These are phyloP conservation scores for Microhierax caerulescens DNA, from an alignment of 2,797 vertebrate species.

Conservation along the genomic window DNA sequence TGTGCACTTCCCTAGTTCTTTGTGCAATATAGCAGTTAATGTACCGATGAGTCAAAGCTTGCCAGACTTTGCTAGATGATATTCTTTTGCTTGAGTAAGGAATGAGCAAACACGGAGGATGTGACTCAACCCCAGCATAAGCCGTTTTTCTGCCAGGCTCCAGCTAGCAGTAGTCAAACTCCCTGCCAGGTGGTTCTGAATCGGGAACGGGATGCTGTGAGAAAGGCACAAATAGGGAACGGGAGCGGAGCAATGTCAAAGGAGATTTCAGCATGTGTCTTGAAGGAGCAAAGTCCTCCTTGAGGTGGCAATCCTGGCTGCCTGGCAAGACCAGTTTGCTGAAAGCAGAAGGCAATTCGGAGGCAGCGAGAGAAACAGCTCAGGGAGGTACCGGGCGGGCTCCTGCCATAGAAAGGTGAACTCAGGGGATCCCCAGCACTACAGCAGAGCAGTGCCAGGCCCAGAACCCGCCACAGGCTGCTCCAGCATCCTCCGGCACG, in stretches of 20 bases:
- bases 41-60: not conserved
- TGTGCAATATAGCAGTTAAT: not conserved
- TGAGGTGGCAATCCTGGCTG: not conserved
- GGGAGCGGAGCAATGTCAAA: not conserved
- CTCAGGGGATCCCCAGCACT: not conserved
- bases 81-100: not conserved
- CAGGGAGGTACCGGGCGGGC: not conserved
- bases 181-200: not conserved
- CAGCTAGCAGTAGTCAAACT: not conserved
- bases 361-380: not conserved
- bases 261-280: not conserved
- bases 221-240: not conserved
- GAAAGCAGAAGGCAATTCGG: not conserved
- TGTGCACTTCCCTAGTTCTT: not conserved
- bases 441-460: not conserved
- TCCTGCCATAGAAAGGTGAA: not conserved
- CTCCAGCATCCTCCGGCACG: not conserved
- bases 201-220: not conserved
- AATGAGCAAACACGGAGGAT: not conserved
- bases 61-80: not conserved
- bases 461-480: fast-evolving
- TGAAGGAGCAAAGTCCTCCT: not conserved
- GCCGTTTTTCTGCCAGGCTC: not conserved
- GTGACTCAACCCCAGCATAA: not conserved
- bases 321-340: not conserved